Evolutionary conservation across 2,797 vertebrate species (phyloP).

Genomic region (Acanthurus tractus): DNA sequence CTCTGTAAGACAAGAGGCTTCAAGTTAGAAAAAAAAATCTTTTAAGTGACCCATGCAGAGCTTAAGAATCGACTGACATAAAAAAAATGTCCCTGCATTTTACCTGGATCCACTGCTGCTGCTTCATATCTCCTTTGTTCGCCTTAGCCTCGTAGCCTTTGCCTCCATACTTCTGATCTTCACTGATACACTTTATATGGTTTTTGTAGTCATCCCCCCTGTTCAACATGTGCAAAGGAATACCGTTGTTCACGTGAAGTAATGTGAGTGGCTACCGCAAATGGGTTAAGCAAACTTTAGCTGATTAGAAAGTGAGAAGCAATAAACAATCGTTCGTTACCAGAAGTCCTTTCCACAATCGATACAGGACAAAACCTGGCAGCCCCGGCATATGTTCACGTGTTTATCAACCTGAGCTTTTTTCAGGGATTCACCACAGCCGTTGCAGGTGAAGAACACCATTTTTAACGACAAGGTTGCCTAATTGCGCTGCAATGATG

Average conservation of each 20-base stretch:
- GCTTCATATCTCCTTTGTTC: conserved; percentile 94
- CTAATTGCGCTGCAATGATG: rapidly evolving
- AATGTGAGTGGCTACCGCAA: background rate
- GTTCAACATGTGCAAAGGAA: conserved; percentile 4
- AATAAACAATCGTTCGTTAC: conserved; percentile 73
- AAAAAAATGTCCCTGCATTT: background rate
- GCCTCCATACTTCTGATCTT: conserved; percentile 97
- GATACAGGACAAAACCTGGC: conserved; percentile 93
- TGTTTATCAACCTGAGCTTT: conserved; percentile 97
- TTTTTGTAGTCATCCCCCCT: conserved; percentile 94
- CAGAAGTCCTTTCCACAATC: conserved; percentile 98
- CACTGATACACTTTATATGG: conserved; percentile 91
- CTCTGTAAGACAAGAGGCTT: conserved; percentile 80
- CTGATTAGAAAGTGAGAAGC: rapidly evolving
- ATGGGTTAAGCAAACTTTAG: background rate
- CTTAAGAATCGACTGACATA: background rate
- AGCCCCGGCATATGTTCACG: conserved; percentile 86
- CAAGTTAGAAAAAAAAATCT: background rate
- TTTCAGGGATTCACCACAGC: conserved; percentile 95
- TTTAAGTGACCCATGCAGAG: too few relatives aligned
- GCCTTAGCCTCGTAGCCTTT: conserved; percentile 92
- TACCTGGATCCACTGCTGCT: conserved; percentile 97
- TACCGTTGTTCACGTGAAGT: background rate
- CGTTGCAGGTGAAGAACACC: conserved; percentile 96
- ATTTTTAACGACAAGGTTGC: conserved; percentile 69